Evolutionary conservation across 2,797 vertebrate genomes (phyloP).

Genomic region (Acanthurus lineatus): DNA sequence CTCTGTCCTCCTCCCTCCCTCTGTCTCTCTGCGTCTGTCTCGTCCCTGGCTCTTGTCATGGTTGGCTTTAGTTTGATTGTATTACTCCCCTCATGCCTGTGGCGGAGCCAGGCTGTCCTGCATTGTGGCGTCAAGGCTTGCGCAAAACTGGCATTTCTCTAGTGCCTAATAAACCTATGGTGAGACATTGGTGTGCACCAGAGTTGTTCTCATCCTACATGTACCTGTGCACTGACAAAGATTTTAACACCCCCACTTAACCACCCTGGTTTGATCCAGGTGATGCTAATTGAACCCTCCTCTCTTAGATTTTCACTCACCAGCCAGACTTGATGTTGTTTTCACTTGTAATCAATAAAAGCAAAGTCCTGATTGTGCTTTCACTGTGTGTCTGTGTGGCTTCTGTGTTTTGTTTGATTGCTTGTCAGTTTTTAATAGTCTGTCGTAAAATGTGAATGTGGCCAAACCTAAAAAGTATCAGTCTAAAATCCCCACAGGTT

Average conservation of each 20-base stretch:
- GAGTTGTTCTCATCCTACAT: slow-evolving; percentile 76
- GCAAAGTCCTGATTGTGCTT: slow-evolving; percentile 48
- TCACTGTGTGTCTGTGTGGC: slow-evolving; percentile 52
- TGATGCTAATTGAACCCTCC: slow-evolving; percentile 28
- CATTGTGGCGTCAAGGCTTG: slow-evolving; percentile 99
- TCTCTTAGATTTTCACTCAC: slow-evolving; percentile 51
- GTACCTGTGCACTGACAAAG: slow-evolving; percentile 67
- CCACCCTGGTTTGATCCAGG: slow-evolving; percentile 39
- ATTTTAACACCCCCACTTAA: slow-evolving; percentile 48
- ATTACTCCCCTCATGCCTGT: slow-evolving; percentile 93
- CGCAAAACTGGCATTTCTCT: slow-evolving; percentile 99
- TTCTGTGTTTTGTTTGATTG: slow-evolving; percentile 55
- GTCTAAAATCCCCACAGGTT: slow-evolving; percentile 26
- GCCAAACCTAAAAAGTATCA: slow-evolving; percentile 13
- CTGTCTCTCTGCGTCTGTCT: slow-evolving; percentile 58
- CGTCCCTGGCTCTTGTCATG: slow-evolving; percentile 87
- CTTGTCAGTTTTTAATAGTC: slow-evolving; percentile 37
- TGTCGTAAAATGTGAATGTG: slow-evolving; percentile 7
- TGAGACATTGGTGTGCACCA: slow-evolving; percentile 94
- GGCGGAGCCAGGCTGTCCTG: slow-evolving; percentile 94
- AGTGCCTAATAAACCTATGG: slow-evolving; percentile 95
- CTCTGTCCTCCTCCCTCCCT: slow-evolving; percentile 37
- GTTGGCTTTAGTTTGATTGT: slow-evolving; percentile 97
- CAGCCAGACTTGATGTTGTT: slow-evolving; percentile 45
- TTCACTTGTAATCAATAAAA: slow-evolving; percentile 44